These are phyloP conservation scores for Chionis minor DNA, from an alignment of 2,113 vertebrate genomes.

Conservation along the genomic window DNA sequence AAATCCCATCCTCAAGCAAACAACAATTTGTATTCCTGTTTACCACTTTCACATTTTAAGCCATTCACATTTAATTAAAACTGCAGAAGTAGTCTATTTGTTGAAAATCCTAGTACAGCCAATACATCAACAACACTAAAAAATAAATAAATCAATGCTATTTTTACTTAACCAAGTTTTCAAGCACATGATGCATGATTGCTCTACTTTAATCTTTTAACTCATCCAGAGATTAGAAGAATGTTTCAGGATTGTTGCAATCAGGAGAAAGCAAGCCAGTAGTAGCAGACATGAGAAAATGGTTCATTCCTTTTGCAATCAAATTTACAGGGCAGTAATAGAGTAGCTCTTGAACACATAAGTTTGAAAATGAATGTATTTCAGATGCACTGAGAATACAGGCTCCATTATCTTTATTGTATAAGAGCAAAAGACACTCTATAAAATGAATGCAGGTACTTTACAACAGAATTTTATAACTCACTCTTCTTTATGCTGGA, in stretches of 20 bases:
- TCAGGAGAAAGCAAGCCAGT: not conserved
- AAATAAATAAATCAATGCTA: not conserved
- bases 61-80: conserved; percentile 13
- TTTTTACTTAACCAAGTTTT: conserved; percentile 1
- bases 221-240: not conserved
- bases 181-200: not conserved
- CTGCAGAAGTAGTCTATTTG: not conserved
- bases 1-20: not conserved
- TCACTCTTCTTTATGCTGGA: not conserved
- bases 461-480: not conserved
- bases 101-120: not conserved
- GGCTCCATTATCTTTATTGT: not conserved
- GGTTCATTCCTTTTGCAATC: not conserved
- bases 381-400: not conserved
- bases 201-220: not conserved
- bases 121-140: not conserved
- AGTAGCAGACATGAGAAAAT: not conserved
- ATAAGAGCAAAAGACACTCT: not conserved
- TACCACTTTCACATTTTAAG: not conserved
- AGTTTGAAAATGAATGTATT: not conserved
- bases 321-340: not conserved
- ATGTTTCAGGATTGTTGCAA: not conserved
- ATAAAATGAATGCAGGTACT: not conserved
- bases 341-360: not conserved
- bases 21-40: not conserved